phyloP scores from a whole-genome alignment of 2,113 vertebrate genomes.

The Prietella phreatophila region DNA sequence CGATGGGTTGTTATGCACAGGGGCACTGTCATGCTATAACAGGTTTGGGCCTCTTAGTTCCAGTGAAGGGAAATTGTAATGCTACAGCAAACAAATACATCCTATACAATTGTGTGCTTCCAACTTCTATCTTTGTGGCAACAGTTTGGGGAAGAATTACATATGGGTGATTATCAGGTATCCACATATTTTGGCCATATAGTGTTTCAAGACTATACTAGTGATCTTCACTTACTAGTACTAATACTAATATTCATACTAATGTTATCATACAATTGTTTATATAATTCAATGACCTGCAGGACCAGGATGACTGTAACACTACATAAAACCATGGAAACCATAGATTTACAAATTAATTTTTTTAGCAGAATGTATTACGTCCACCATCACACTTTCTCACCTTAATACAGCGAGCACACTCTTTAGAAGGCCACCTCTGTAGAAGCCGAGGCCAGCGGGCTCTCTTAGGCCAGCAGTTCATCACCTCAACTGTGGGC shows the following conservation, averaged over 20 bases:
- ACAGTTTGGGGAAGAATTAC: no score
- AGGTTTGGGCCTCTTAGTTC: not conserved
- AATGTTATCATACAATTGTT: not conserved
- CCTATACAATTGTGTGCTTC: not conserved
- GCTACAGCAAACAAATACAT: not conserved
- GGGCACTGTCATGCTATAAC: not conserved
- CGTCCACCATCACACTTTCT: not conserved
- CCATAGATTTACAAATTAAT: not conserved
- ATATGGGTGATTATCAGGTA: not conserved
- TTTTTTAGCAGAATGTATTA: not conserved
- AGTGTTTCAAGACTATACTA: not conserved
- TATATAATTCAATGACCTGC: not conserved
- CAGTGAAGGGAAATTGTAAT: not conserved
- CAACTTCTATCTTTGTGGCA: not conserved
- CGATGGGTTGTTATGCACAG: not conserved
- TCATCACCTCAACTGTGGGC: constrained; percentile 76
- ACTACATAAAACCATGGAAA: not conserved
- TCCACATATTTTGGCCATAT: not conserved
- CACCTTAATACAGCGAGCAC: constrained; percentile 77
- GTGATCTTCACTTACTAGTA: not conserved
- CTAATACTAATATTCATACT: not conserved
- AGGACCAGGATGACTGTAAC: not conserved
- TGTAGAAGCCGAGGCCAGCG: constrained; percentile 75
- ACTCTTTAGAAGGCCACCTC: constrained; percentile 74
- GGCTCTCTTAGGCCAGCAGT: constrained; percentile 74